phyloP scores from a whole-genome alignment of 2,888 invertebrate species.

The Hypselothyrea guttata region DNA sequence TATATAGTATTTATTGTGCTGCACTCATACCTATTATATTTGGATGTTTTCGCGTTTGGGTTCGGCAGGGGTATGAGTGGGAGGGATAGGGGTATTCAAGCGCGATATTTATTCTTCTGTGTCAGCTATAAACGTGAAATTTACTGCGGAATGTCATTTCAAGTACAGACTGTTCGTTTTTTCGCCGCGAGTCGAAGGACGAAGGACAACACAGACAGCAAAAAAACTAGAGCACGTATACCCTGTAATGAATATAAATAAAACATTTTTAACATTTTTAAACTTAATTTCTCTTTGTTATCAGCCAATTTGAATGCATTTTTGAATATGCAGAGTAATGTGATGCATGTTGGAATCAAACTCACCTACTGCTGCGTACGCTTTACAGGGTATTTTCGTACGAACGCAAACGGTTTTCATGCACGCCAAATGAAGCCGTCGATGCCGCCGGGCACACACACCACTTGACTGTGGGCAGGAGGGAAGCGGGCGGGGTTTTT shows the following conservation, averaged over 20 bases:
- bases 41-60: constrained; percentile 27
- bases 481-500: too few relatives aligned
- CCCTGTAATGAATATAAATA: too few relatives aligned
- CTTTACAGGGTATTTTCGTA: constrained; percentile 26
- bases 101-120: constrained; percentile 73
- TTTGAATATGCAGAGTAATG: too few relatives aligned
- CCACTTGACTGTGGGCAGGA: neutral
- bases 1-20: constrained; percentile 10
- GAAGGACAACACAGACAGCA: constrained; percentile 19
- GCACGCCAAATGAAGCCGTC: constrained; percentile 73
- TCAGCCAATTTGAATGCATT: too few relatives aligned
- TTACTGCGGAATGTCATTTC: constrained; percentile 76
- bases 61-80: neutral
- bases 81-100: constrained; percentile 42
- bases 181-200: constrained; percentile 25
- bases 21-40: constrained; percentile 38
- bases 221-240: too few relatives aligned
- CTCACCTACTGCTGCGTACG: neutral
- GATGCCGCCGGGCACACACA: constrained; percentile 23
- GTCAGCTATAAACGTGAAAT: constrained; percentile 77
- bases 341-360: neutral
- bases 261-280: too few relatives aligned
- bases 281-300: too few relatives aligned
- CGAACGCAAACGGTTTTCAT: constrained; percentile 62
- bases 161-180: constrained; percentile 60